A percentile compares a stretch with the other conserved stretches of the same genome.
Conservation (phyloP, 2,888 invertebrate species). For the Sialis lutaria region DNA sequence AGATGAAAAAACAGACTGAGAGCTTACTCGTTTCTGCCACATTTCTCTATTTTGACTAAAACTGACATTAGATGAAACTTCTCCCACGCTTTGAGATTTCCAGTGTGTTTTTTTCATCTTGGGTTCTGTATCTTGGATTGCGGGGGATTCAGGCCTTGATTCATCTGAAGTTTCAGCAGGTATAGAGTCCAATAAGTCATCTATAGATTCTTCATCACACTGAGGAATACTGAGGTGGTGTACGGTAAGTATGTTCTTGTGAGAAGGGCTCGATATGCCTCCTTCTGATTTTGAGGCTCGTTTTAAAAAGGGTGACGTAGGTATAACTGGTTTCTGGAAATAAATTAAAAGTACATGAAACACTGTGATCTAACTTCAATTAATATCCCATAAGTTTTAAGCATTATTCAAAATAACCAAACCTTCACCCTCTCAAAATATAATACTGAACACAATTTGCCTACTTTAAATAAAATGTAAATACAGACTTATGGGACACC, state of each 20-base stretch:
- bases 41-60: conserved; percentile 34
- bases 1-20: conserved; percentile 24
- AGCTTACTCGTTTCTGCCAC: conserved; percentile 41
- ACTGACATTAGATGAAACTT: conserved; percentile 25
- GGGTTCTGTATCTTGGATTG: neutral
- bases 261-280: neutral
- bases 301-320: conserved; percentile 1
- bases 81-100: conserved; percentile 32
- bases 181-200: conserved; percentile 14
- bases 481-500: too few species aligned
- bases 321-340: neutral
- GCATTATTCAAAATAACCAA: neutral
- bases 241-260: neutral
- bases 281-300: neutral
- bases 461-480: neutral
- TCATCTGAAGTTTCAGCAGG: conserved; percentile 6
- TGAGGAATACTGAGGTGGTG: too few species aligned
- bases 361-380: too few species aligned
- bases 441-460: neutral
- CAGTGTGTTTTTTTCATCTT: conserved; percentile 15
- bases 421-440: neutral
- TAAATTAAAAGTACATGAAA: neutral
- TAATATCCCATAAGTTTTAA: neutral
- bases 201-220: conserved; percentile 10
- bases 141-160: conserved; percentile 3